Percentiles rank a stretch among this genome's conserved stretches.
phyloP scores from a whole-genome alignment of 1,140 invertebrate genomes.

The Pseudomyrmex concolor region DNA sequence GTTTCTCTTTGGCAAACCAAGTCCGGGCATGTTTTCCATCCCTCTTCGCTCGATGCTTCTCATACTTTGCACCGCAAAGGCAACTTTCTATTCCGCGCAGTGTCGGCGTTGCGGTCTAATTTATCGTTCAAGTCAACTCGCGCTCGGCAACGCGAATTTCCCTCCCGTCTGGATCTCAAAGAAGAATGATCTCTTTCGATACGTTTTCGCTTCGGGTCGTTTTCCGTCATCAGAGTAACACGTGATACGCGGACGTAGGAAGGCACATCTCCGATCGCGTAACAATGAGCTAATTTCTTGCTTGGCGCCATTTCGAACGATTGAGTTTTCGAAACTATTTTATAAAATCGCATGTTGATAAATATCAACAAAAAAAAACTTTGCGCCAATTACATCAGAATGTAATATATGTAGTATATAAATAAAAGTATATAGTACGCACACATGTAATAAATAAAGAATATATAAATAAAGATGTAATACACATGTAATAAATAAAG shows the following conservation, averaged over 20 bases:
- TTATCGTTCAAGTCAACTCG: slow-evolving; percentile 65
- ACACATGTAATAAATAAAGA: neutral
- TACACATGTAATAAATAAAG: too few species aligned
- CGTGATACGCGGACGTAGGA: slow-evolving; percentile 23
- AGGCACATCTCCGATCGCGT: slow-evolving; percentile 42
- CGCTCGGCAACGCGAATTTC: slow-evolving; percentile 27
- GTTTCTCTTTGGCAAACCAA: slow-evolving; percentile 20
- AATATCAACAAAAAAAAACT: neutral
- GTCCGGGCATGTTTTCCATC: slow-evolving; percentile 43
- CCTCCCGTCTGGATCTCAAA: slow-evolving; percentile 13
- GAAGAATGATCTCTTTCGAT: slow-evolving; percentile 22
- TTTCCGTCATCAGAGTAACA: slow-evolving; percentile 6
- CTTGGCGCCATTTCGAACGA: neutral
- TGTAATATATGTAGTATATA: neutral
- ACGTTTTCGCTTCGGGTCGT: neutral
- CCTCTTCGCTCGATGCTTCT: slow-evolving; percentile 30
- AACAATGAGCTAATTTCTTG: slow-evolving; percentile 26
- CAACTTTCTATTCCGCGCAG: slow-evolving; percentile 76
- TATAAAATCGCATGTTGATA: neutral
- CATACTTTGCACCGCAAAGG: slow-evolving; percentile 20
- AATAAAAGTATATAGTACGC: neutral
- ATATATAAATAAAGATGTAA: too few species aligned
- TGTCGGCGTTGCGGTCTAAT: slow-evolving; percentile 66
- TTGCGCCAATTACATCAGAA: neutral
- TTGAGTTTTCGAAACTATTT: neutral